Conservation (phyloP, 2,797 vertebrate species). For the Ciconia nigra region DNA sequence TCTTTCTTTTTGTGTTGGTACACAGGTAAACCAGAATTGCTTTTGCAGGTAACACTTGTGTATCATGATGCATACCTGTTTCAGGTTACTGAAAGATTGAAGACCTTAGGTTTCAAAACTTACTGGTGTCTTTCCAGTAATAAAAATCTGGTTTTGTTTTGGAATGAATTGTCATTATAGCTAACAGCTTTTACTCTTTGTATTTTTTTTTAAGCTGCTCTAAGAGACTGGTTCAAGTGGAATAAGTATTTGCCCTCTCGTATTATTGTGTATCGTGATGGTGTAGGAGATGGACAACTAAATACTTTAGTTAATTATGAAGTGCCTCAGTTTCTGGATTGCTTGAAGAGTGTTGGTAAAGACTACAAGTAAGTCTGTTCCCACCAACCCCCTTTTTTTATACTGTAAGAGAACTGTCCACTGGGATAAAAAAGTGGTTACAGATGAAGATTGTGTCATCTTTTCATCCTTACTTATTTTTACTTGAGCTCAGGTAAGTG, state of each 20-base stretch:
- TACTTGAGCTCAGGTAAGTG: not conserved
- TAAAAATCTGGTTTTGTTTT: not conserved
- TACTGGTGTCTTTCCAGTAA: not conserved
- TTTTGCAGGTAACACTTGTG: not conserved
- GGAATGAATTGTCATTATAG: not conserved
- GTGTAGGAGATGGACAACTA: constrained; percentile 94
- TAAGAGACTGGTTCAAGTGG: constrained; percentile 83
- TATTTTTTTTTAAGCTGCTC: constrained; percentile 76
- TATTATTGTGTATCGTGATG: constrained; percentile 93
- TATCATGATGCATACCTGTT: not conserved
- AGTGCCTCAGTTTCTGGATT: constrained; percentile 88
- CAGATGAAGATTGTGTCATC: not conserved
- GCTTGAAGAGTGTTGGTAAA: constrained; percentile 81
- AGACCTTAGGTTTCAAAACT: not conserved
- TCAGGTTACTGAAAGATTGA: not conserved
- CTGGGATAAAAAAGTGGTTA: not conserved
- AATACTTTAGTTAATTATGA: constrained; percentile 88
- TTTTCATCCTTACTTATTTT: not conserved
- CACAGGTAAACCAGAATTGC: not conserved
- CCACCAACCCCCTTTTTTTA: not conserved
- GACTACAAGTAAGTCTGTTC: constrained; percentile 82
- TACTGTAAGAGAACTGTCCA: not conserved
- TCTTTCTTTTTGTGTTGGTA: not conserved
- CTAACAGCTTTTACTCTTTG: not conserved
- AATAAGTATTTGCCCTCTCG: constrained; percentile 88